Percentiles rank a stretch among this genome's conserved stretches.
phyloP scores from a whole-genome alignment of 2,888 invertebrate species.

The Cryptus armator region DNA sequence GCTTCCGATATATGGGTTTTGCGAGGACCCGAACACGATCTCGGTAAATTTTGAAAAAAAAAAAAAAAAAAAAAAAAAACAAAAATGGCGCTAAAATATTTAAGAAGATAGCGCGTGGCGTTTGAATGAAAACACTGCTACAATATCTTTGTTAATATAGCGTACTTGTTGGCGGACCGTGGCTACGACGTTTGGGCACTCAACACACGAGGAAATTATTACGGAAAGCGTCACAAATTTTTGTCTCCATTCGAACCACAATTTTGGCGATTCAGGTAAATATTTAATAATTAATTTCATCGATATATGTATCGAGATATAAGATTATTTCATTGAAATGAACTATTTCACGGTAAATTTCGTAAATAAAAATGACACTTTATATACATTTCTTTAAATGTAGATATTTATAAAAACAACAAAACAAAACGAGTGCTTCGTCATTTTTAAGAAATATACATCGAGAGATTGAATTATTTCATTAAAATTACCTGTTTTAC shows the following conservation, averaged over 20 bases:
- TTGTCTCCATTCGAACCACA: slow-evolving; percentile 68
- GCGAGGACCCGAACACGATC: slow-evolving; percentile 73
- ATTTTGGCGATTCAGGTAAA: slow-evolving; percentile 76
- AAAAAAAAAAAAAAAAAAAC: not conserved
- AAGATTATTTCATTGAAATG: not conserved
- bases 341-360: too few relatives aligned
- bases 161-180: slow-evolving; percentile 72
- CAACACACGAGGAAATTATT: slow-evolving; percentile 75
- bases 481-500: too few relatives aligned
- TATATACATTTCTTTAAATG: too few relatives aligned
- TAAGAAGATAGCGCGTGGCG: not conserved
- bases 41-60: slow-evolving; percentile 67
- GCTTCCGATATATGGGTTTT: slow-evolving; percentile 75
- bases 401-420: too few relatives aligned
- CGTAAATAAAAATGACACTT: too few relatives aligned
- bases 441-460: too few relatives aligned
- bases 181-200: slow-evolving; percentile 76
- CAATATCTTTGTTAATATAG: slow-evolving; percentile 58
- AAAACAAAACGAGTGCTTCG: too few relatives aligned
- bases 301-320: too few relatives aligned
- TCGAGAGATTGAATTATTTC: too few relatives aligned
- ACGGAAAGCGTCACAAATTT: slow-evolving; percentile 71
- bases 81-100: too few relatives aligned
- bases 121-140: not conserved
- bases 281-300: too few relatives aligned